Base-by-base conservation (phyloP, 2,797 vertebrate genomes). In the Crocodylus rhombifer region DNA sequence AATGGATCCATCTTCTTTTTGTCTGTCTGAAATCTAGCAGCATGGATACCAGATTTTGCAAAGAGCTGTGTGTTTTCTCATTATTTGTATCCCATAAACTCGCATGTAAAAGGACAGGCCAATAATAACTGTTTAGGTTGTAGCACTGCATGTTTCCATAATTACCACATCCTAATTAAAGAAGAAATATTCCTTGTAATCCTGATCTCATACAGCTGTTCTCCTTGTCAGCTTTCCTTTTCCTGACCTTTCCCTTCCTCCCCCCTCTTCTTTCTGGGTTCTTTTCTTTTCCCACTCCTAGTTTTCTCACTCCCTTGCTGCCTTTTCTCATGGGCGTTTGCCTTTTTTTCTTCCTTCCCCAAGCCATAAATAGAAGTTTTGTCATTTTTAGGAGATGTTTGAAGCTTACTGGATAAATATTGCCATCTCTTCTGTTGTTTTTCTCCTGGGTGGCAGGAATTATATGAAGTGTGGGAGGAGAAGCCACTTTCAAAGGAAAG, bases 341-440 rank as follows among this genome's bases (percentile, higher is more conserved):
- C 25, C 18, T 95, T 87, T 91, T 86, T 91, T 61, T 75, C 82
- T 93, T 94, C 88, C 42, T 95, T 91, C 51, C 76, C 88, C 77
- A 93, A 94, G 95, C 67, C 62, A 85, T 57, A 80, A 95, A 80
- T 86, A 90, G 87, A 96, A 91, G n/a, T 92, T 92, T 94, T 75
- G 88, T 81, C 92, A 75, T 88, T 65, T 88, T 89, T 55, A 94
- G 69, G 51, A 89, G 80, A 81, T 56, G 26, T 71, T 90, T 94
- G 73, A 25, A 0, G 3, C 84, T 71, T 95, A 77, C 56, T 87
- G 57, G 60, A 36, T 88, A 77, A 91, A 90, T 88, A 91, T 93
- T 94, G 71, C 87, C 91, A 25, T 7, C 7, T 10, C 13, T 83
- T 63, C 84, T 87, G 71, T 92, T 95, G 56, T 30, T 21, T 5